Evolutionary conservation across 2,888 invertebrate species (phyloP).

Genomic region (Pseudoips prasinana): DNA sequence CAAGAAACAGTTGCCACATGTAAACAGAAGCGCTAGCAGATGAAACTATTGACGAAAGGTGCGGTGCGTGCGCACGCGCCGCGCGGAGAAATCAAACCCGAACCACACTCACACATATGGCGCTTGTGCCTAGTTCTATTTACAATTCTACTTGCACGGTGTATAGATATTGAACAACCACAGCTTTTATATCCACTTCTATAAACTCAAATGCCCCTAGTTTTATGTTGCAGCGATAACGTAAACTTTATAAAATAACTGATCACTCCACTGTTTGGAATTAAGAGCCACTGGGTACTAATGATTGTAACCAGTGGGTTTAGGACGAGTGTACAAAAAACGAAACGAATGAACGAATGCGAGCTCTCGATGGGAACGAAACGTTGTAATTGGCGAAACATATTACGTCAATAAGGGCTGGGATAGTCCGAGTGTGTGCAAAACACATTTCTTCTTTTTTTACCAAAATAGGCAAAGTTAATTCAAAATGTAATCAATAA

Average conservation of each 20-base stretch:
- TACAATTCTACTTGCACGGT: constrained; percentile 27
- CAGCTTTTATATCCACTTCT: constrained; percentile 29
- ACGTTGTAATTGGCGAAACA: too few relatives aligned
- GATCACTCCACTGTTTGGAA: background rate
- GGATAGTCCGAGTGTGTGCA: too few relatives aligned
- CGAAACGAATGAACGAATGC: too few relatives aligned
- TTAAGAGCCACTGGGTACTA: too few relatives aligned
- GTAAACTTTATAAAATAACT: constrained; percentile 12
- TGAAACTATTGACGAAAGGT: constrained; percentile 62
- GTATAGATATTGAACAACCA: constrained; percentile 33
- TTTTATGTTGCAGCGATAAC: constrained; percentile 16
- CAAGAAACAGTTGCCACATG: constrained; percentile 53
- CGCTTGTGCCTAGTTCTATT: constrained; percentile 31
- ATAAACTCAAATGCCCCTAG: constrained; percentile 13
- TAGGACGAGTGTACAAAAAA: too few relatives aligned
- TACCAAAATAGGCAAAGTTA: too few relatives aligned
- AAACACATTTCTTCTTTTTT: too few relatives aligned
- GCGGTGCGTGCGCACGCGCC: constrained; percentile 59
- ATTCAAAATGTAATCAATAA: too few relatives aligned
- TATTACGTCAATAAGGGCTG: too few relatives aligned
- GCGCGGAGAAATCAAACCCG: constrained; percentile 52
- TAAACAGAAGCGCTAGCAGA: constrained; percentile 64
- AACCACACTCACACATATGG: constrained; percentile 34
- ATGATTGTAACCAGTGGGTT: too few relatives aligned
- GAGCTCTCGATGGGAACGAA: too few relatives aligned